Conservation (phyloP, 2,888 invertebrate genomes). For the Smittia sp. region DNA sequence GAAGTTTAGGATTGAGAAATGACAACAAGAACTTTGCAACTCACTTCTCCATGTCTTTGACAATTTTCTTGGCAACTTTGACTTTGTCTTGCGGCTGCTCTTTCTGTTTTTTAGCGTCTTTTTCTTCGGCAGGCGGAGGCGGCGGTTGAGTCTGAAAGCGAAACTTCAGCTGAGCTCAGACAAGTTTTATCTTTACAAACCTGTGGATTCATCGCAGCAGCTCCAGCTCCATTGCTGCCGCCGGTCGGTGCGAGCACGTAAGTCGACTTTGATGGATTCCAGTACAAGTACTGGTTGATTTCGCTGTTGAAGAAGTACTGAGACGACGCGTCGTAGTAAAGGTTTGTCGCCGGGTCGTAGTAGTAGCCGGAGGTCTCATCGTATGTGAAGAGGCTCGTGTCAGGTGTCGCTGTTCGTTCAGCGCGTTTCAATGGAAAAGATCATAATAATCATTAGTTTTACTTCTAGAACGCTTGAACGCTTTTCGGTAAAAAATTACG, state of each 20-base stretch:
- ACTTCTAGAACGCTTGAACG: conserved; percentile 13
- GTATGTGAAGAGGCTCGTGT: conserved; percentile 86
- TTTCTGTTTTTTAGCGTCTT: conserved; percentile 66
- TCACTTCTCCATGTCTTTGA: conserved; percentile 71
- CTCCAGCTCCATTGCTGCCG: conserved; percentile 40
- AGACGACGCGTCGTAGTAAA: conserved; percentile 95
- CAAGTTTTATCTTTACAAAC: too few relatives aligned
- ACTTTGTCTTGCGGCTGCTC: conserved; percentile 87
- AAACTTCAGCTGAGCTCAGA: too few relatives aligned
- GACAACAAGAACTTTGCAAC: neutral
- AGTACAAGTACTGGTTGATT: conserved; percentile 89
- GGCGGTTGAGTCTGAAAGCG: neutral
- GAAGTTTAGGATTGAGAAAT: conserved; percentile 55
- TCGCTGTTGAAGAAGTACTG: conserved; percentile 95
- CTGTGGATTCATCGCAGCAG: conserved; percentile 46
- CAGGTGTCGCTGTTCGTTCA: conserved; percentile 65
- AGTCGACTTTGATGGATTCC: conserved; percentile 75
- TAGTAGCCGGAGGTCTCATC: conserved; percentile 96
- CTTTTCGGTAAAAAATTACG: conserved; percentile 52
- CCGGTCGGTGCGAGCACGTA: conserved; percentile 57
- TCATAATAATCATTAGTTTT: conserved; percentile 29
- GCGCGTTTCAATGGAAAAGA: conserved; percentile 42
- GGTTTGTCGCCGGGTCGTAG: conserved; percentile 86
- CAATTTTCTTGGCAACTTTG: conserved; percentile 95
- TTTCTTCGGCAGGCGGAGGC: conserved; percentile 52